Evolutionary conservation across 2,113 vertebrate species (phyloP).

Genomic region (Pteropus alecto): DNA sequence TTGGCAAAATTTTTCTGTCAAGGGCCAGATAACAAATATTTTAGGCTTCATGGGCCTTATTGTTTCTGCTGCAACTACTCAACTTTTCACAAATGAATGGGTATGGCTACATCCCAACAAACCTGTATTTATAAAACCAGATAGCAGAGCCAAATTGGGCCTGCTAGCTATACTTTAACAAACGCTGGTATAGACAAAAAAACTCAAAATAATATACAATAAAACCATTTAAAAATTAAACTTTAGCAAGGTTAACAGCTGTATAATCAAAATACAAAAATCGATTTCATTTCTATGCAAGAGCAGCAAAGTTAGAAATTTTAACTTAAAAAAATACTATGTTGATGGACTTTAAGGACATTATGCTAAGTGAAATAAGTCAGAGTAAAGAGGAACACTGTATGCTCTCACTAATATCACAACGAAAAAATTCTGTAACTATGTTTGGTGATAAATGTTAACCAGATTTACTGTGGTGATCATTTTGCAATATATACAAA

Average conservation of each 20-base stretch:
- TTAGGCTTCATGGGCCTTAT: neutral
- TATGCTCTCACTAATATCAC: neutral
- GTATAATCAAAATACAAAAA: constrained; percentile 5
- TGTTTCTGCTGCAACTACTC: neutral
- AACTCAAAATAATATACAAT: neutral
- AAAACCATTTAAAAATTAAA: constrained; percentile 11
- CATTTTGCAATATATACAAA: neutral
- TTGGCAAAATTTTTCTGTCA: neutral
- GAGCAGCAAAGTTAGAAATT: neutral
- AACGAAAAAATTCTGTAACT: neutral
- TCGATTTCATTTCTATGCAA: neutral
- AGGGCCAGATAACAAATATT: neutral
- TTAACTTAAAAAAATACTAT: neutral
- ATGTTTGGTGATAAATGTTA: neutral
- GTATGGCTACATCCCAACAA: neutral
- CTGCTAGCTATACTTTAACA: neutral
- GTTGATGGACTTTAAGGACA: neutral
- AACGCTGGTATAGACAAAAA: neutral
- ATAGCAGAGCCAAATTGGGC: neutral
- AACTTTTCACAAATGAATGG: neutral
- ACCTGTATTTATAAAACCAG: neutral
- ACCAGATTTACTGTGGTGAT: neutral
- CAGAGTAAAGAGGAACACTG: neutral
- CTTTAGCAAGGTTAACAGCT: neutral
- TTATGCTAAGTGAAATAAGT: neutral